Conservation (phyloP, 2,888 invertebrate species). For the Gastrophysa polygoni region DNA sequence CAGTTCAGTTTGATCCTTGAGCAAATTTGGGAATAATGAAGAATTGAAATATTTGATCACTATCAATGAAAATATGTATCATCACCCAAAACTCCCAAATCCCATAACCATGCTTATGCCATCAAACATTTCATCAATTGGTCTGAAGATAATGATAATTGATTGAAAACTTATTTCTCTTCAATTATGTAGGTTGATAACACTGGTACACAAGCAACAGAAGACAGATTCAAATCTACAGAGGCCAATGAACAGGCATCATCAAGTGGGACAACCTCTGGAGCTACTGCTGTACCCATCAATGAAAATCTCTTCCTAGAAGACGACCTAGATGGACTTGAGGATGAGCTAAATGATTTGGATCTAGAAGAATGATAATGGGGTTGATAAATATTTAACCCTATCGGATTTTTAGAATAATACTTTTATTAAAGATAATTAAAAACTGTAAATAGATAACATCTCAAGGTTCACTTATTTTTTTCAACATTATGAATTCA, state of each 20-base stretch:
- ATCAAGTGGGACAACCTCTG: constrained; percentile 50
- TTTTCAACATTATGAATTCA: constrained; percentile 1
- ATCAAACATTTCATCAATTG: too few relatives aligned
- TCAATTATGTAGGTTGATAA: constrained; percentile 67
- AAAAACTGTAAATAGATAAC: constrained; percentile 11
- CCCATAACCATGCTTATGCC: too few relatives aligned
- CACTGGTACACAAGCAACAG: constrained; percentile 73
- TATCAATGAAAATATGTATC: too few relatives aligned
- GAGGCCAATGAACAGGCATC: constrained; percentile 36
- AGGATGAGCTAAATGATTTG: constrained; percentile 82
- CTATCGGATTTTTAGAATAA: constrained; percentile 30
- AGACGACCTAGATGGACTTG: constrained; percentile 77
- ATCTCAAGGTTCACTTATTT: constrained; percentile 1
- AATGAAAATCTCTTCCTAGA: constrained; percentile 93
- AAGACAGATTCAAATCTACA: constrained; percentile 67
- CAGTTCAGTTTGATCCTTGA: too few relatives aligned
- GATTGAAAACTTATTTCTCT: background rate
- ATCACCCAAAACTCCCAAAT: too few relatives aligned
- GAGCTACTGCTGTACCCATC: constrained; percentile 74
- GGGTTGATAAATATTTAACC: constrained; percentile 21
- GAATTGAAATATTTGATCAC: too few relatives aligned
- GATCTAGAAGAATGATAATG: constrained; percentile 68
- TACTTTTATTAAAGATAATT: constrained; percentile 3
- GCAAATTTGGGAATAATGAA: too few relatives aligned
- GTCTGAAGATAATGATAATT: too few relatives aligned